phyloP scores from a whole-genome alignment of 2,113 vertebrate species.

The Salvelinus namaycush region DNA sequence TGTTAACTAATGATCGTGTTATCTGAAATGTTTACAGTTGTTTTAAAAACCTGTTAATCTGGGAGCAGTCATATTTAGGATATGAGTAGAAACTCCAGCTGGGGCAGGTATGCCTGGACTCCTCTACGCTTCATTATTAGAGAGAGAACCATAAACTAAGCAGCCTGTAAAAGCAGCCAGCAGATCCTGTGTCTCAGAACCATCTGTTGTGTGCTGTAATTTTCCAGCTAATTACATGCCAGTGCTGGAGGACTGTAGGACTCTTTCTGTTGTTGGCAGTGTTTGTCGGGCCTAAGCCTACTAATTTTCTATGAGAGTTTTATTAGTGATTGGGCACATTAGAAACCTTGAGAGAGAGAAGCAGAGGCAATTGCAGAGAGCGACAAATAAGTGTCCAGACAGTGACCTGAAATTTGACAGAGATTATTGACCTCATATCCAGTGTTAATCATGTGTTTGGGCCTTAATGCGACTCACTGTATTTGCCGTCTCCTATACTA shows the following conservation, averaged over 20 bases:
- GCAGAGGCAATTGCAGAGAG: background rate
- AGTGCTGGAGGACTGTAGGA: background rate
- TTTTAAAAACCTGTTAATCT: constrained; percentile 31
- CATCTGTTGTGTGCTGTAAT: constrained; percentile 42
- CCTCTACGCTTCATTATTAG: constrained; percentile 32
- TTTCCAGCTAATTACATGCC: constrained; percentile 29
- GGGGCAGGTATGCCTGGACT: constrained; percentile 10
- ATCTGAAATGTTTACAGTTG: constrained; percentile 36
- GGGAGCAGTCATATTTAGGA: constrained; percentile 30
- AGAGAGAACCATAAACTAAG: constrained; percentile 31
- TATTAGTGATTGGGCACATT: background rate
- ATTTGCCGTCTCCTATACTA: too few relatives aligned
- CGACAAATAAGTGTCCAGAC: background rate
- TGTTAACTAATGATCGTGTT: constrained; percentile 17
- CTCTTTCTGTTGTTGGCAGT: constrained; percentile 19
- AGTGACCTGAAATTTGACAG: constrained; percentile 27
- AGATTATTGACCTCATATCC: constrained; percentile 33
- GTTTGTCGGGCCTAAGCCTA: constrained; percentile 12
- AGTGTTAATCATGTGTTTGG: constrained; percentile 39
- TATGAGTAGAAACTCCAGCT: constrained; percentile 38
- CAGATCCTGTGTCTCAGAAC: constrained; percentile 26
- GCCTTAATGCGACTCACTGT: constrained; percentile 9
- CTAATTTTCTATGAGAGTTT: constrained; percentile 17
- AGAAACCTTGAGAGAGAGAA: constrained; percentile 5
- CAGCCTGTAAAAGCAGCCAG: constrained; percentile 27